These are phyloP conservation scores for Leptocoma aspasia DNA, from an alignment of 2,113 vertebrate species.

Conservation along the genomic window DNA sequence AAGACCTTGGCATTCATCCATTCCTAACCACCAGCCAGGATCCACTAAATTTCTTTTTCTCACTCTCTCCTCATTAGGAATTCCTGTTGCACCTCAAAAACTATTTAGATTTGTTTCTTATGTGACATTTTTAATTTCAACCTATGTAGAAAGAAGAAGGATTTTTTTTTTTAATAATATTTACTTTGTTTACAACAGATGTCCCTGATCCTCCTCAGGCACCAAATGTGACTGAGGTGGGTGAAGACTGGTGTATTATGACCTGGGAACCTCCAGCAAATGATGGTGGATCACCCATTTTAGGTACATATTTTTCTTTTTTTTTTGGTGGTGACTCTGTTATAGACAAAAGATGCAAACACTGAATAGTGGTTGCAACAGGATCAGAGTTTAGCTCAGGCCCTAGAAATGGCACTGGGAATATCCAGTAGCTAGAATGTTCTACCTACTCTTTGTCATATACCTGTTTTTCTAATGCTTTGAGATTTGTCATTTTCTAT, in stretches of 20 bases:
- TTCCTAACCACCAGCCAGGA: neutral
- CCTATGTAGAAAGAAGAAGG: neutral
- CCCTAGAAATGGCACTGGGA: neutral
- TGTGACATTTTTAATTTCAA: neutral
- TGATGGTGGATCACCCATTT: conserved; percentile 89
- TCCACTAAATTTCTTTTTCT: neutral
- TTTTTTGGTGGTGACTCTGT: neutral
- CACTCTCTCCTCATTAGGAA: neutral
- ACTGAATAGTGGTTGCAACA: rapidly evolving
- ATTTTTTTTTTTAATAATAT: neutral
- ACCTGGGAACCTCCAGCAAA: conserved; percentile 91
- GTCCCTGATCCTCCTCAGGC: conserved; percentile 91
- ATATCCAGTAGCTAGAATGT: neutral
- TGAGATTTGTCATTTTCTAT: neutral
- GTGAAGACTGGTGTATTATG: conserved; percentile 98
- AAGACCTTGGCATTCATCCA: neutral
- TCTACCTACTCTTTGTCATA: neutral
- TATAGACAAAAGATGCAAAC: neutral
- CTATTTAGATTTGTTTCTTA: neutral
- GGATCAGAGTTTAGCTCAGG: neutral
- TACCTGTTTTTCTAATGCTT: neutral
- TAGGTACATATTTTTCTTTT: conserved; percentile 71
- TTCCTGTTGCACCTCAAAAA: neutral
- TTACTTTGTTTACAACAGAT: conserved; percentile 71
- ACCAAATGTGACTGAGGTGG: conserved; percentile 85